A percentile compares a stretch with the other conserved stretches of the same genome.
phyloP scores from a whole-genome alignment of 2,888 invertebrate genomes.

The Aphodius granarius region DNA sequence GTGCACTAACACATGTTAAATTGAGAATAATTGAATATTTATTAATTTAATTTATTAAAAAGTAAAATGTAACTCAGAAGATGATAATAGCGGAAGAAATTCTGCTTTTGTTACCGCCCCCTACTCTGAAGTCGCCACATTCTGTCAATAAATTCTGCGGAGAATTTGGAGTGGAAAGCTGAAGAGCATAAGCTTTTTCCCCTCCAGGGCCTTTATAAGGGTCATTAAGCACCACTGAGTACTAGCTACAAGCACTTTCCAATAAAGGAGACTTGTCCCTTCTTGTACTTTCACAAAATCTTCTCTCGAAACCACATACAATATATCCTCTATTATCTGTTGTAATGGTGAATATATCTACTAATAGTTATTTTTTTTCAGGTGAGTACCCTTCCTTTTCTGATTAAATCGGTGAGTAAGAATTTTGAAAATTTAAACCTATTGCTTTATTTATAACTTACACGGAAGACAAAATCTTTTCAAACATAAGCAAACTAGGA shows the following conservation, averaged over 20 bases:
- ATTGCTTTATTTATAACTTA: too few relatives aligned
- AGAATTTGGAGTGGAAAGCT: not conserved
- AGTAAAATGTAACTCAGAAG: too few relatives aligned
- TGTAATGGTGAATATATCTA: not conserved
- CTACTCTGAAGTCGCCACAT: not conserved
- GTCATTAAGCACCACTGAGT: not conserved
- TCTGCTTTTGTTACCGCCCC: not conserved
- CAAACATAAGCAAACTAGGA: too few relatives aligned
- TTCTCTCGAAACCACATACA: not conserved
- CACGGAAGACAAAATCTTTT: too few relatives aligned
- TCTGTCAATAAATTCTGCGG: not conserved
- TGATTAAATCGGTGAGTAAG: not conserved
- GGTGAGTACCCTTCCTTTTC: not conserved
- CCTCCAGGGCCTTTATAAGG: not conserved
- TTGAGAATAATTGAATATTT: too few relatives aligned
- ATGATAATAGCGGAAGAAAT: too few relatives aligned
- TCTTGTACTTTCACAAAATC: not conserved
- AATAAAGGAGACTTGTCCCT: not conserved
- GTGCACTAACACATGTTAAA: too few relatives aligned
- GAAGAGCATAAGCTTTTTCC: not conserved
- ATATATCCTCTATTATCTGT: not conserved
- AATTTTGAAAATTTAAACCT: too few relatives aligned
- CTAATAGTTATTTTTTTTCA: not conserved
- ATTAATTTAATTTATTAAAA: too few relatives aligned
- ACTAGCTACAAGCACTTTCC: not conserved